Evolutionary conservation across 2,888 invertebrate species (phyloP), one percentile per base, ranked within the genome.

Genomic region (Pogonocherus hispidulus): DNA sequence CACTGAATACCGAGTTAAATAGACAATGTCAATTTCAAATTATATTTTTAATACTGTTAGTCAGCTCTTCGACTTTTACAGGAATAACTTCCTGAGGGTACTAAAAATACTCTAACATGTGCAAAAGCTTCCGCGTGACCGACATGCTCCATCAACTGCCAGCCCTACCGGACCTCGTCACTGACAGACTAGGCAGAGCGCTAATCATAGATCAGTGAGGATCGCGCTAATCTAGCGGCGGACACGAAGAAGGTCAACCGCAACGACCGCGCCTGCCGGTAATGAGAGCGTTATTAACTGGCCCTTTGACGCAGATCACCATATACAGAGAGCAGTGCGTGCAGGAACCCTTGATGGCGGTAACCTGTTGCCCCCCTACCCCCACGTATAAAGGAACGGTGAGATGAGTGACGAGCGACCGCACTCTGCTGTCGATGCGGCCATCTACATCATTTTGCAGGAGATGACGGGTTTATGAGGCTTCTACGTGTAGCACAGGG

Each of bases 211-310:
- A n/a, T n/a, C n/a, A n/a, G n/a, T n/a, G n/a, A n/a, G n/a, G n/a
- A n/a, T n/a, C n/a, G n/a, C n/a, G 32, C 32, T 32, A 67, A 63
- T 63, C 56, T 63, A 72, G 67, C 66, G 66, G 67, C 47, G 19
- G 51, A 63, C 63, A 57, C 23, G 67, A 67, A 63, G 63, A 65
- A 62, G 67, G 65, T 63, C 65, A 67, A 71, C 75, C 76, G 59
- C 71, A 64, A 32, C 71, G 69, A 74, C 76, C 74, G 75, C 70
- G 70, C 37, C 46, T 63, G 57, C n/a, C 49, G 66, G 65, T 76
- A 76, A 76, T 73, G 75, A 63, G 69, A 74, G 74, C 74, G 71
- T 78, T 76, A 78, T 78, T 76, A 75, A 76, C 73, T 76, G 32
- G 6, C 76, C 70, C 75, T 77, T 76, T 77, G 77, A 75, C 74